phyloP scores from a whole-genome alignment of 2,113 vertebrate genomes.

The Jacana jacana region DNA sequence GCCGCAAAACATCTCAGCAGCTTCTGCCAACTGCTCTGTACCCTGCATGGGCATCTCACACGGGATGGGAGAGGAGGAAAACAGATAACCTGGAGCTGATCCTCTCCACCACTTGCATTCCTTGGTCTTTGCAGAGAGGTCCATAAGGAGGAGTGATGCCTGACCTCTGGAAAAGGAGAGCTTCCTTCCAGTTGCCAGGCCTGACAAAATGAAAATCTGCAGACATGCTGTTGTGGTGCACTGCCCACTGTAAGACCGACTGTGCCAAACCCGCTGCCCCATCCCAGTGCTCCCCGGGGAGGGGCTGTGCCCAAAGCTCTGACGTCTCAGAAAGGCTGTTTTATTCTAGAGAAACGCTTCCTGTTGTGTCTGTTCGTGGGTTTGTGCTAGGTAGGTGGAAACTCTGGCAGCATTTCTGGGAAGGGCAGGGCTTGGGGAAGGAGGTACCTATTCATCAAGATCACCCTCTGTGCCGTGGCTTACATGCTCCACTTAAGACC shows the following conservation, averaged over 20 bases:
- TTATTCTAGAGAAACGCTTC: neutral
- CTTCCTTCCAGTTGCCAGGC: neutral
- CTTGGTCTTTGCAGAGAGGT: neutral
- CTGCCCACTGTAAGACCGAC: neutral
- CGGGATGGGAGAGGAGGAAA: neutral
- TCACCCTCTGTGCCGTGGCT: neutral
- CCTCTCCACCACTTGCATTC: neutral
- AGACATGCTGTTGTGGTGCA: rapidly evolving
- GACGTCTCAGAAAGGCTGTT: neutral
- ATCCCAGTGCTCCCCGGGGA: neutral
- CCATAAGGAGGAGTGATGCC: neutral
- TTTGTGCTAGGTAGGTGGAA: neutral
- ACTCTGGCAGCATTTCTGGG: neutral
- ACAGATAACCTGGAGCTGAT: neutral
- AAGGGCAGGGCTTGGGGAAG: neutral
- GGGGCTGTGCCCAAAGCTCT: neutral
- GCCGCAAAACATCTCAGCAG: neutral
- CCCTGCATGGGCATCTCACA: neutral
- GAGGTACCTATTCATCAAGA: neutral
- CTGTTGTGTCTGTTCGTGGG: neutral
- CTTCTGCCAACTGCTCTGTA: neutral
- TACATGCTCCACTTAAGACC: neutral
- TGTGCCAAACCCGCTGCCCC: neutral
- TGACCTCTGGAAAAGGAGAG: neutral
- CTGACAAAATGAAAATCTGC: neutral